A percentile compares a stretch with the other conserved stretches of the same genome.
These are phyloP conservation scores for Cantharis lateralis DNA, from an alignment of 2,888 invertebrate species.

Conservation along the genomic window DNA sequence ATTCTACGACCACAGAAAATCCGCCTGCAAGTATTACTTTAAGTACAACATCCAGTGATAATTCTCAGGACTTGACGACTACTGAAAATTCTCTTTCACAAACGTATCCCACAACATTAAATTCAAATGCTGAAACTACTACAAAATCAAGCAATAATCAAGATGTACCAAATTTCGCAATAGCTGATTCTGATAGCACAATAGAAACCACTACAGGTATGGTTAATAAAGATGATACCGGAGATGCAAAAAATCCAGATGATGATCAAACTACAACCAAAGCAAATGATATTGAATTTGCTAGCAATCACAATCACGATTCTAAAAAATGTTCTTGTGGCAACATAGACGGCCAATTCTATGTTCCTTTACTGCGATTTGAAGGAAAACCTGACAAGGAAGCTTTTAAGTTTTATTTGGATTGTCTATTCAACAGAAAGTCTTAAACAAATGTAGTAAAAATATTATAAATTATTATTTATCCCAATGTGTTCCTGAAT, in stretches of 20 bases:
- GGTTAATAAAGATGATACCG: neutral
- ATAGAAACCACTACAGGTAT: neutral
- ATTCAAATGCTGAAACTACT: neutral
- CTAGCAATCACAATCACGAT: neutral
- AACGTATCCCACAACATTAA: too few species aligned
- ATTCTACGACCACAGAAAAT: neutral
- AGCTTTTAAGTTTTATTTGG: constrained; percentile 9
- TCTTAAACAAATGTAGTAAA: neutral
- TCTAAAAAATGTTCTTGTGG: neutral
- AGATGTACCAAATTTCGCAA: neutral
- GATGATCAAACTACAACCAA: neutral
- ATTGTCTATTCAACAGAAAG: constrained; percentile 1
- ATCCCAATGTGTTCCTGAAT: neutral
- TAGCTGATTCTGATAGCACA: neutral
- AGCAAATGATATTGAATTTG: neutral
- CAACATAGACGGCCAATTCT: neutral
- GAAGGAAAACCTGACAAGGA: constrained; percentile 9
- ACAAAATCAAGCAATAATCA: neutral
- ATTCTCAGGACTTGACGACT: neutral
- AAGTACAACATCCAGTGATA: neutral
- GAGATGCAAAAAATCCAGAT: neutral
- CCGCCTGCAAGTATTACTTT: neutral
- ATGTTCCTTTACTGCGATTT: constrained; percentile 9
- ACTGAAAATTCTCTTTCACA: neutral
- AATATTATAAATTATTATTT: neutral